Percentiles rank a stretch among this genome's conserved stretches.
phyloP scores from a whole-genome alignment of 1,140 invertebrate genomes.

The Scaptomyza pallida region DNA sequence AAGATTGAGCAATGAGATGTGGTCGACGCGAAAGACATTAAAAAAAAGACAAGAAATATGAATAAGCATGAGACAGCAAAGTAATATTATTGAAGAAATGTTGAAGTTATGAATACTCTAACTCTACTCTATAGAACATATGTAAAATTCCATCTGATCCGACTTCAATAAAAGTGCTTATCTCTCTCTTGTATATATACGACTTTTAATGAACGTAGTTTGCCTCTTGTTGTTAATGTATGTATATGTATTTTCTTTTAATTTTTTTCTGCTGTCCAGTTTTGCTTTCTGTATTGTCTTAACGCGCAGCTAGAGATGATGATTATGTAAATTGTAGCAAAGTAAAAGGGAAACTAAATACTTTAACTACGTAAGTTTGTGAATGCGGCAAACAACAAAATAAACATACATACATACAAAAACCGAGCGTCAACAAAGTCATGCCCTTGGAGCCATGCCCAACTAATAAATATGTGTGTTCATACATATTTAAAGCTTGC shows the following conservation, averaged over 20 bases:
- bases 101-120: neutral
- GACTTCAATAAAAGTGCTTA: neutral
- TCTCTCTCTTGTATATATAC: constrained; percentile 1
- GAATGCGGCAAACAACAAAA: constrained; percentile 26
- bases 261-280: constrained; percentile 36
- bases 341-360: constrained; percentile 81
- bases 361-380: constrained; percentile 39
- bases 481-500: constrained; percentile 39
- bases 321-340: constrained; percentile 78
- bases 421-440: constrained; percentile 8
- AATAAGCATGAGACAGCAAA: constrained; percentile 40
- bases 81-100: constrained; percentile 12
- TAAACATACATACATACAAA: constrained; percentile 10
- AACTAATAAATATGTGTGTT: constrained; percentile 36
- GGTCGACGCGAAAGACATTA: constrained; percentile 13
- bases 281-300: constrained; percentile 55
- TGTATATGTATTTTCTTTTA: constrained; percentile 27
- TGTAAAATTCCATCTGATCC: neutral
- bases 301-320: constrained; percentile 56
- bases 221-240: constrained; percentile 36
- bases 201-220: constrained; percentile 68
- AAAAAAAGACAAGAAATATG: constrained; percentile 34
- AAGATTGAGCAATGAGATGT: constrained; percentile 23
- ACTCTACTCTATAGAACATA: neutral
- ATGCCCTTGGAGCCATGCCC: constrained; percentile 39